Evolutionary conservation across 2,888 invertebrate species (phyloP), one percentile per base, ranked within the genome.

Genomic region (Pristionchus arcanus): DNA sequence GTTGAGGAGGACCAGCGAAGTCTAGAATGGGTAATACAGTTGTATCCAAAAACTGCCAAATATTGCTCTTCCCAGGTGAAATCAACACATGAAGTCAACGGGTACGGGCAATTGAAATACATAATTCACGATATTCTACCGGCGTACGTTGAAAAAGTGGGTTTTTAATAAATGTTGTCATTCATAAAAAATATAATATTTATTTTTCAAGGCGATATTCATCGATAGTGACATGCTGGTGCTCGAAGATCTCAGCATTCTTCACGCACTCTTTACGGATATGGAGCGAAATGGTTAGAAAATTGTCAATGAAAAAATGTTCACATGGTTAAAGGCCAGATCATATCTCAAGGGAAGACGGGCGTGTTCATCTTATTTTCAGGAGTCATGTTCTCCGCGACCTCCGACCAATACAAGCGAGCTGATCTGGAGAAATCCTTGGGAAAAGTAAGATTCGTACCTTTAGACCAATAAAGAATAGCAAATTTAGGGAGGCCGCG

Each of bases 71-170:
- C n/a, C n/a, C 34, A 71, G 71, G 34, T 74, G 21, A 74, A 74
- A 37, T 74, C 74, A 19, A 74, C 34, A 5, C 74, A 74, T 9
- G 74, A 74, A 74, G 74, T 74, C 21, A 74, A 37, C 21, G 74
- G 74, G 0, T 74, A 74, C 74, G 74, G 74, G 1, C 74, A 74
- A 37, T 4, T 74, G 74, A 74, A 74, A 25, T 74, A 74, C 74
- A 74, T 74, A 11, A 74, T 74, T 37, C 74, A 74, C 74, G 74
- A 74, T 37, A 37, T 74, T 74, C 74, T 74, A 4, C 74, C 74
- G 21, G 74, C 15, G 7, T 74, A 74, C 13, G 74, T 74, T 37
- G 74, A 37, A 2, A 74, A 74, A 37, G 74, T 34, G 13, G 4
- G n/a, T 34, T 2, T 9, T 13, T n/a, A n/a, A n/a, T n/a, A n/a